A percentile compares a stretch with the other conserved stretches of the same genome.
Conservation (phyloP, 2,888 invertebrate species). For the Patella caerulea region DNA sequence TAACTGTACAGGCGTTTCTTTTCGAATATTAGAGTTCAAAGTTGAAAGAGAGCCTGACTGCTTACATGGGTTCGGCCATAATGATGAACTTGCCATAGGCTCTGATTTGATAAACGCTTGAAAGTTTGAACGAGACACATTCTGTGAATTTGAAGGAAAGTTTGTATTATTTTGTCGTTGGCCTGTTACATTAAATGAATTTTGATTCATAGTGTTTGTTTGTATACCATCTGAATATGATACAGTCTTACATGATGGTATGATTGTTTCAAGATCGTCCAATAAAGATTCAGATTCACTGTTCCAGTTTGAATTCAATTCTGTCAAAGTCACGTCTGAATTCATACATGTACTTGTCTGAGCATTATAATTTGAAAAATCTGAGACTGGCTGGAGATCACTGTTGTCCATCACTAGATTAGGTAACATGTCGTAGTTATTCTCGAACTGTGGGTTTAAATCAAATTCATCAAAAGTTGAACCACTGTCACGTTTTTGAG, state of each 20-base stretch:
- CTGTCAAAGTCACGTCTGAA: slow-evolving; percentile 52
- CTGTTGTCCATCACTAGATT: not conserved
- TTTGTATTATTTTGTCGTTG: not conserved
- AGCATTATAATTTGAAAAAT: slow-evolving; percentile 22
- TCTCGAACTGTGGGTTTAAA: slow-evolving; percentile 51
- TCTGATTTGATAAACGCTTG: not conserved
- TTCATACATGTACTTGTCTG: slow-evolving; percentile 25
- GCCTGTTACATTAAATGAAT: not conserved
- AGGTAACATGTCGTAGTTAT: slow-evolving; percentile 6
- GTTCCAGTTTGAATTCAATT: slow-evolving; percentile 43
- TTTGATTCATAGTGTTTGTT: not conserved
- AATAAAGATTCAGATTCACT: slow-evolving; percentile 24
- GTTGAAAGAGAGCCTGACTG: not conserved
- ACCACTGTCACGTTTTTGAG: slow-evolving; percentile 16
- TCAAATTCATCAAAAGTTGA: slow-evolving; percentile 48
- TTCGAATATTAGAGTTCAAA: not conserved
- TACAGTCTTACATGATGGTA: not conserved
- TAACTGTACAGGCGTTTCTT: not conserved
- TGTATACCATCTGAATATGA: not conserved
- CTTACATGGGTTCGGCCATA: not conserved
- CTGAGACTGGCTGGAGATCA: slow-evolving; percentile 14
- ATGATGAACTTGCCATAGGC: not conserved
- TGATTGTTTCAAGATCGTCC: slow-evolving; percentile 28
- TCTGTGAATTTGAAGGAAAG: not conserved
- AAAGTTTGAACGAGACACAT: not conserved